A percentile compares a stretch with the other conserved stretches of the same genome.
These are phyloP conservation scores for Operophtera brumata DNA, from an alignment of 2,888 invertebrate species.

Conservation along the genomic window DNA sequence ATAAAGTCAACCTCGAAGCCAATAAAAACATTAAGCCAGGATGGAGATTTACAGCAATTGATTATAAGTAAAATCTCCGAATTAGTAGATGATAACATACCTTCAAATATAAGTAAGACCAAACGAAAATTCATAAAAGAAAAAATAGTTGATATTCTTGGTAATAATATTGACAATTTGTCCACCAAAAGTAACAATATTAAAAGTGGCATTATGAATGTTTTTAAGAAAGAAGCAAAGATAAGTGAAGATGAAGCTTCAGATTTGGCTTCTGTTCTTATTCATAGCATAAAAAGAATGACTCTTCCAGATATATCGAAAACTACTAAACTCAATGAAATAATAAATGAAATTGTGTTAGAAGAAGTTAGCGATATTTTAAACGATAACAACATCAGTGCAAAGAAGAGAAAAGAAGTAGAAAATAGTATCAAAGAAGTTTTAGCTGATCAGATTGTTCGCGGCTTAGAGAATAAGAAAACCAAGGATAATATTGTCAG, in stretches of 20 bases:
- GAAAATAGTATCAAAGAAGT: slow-evolving; percentile 26
- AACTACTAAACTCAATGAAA: background rate
- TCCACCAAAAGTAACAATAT: slow-evolving; percentile 14
- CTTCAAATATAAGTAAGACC: slow-evolving; percentile 11
- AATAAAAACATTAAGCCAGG: slow-evolving; percentile 12
- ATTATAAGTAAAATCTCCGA: slow-evolving; percentile 25
- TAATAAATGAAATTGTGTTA: slow-evolving; percentile 9
- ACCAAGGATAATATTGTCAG: slow-evolving; percentile 25
- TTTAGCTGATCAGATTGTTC: slow-evolving; percentile 31
- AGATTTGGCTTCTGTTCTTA: slow-evolving; percentile 23
- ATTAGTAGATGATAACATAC: slow-evolving; percentile 16
- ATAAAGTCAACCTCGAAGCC: slow-evolving; percentile 14
- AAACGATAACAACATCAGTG: slow-evolving; percentile 13
- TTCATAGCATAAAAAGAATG: slow-evolving; percentile 19
- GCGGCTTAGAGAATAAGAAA: slow-evolving; percentile 16
- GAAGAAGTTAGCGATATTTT: slow-evolving; percentile 28
- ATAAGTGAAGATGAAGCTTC: slow-evolving; percentile 26
- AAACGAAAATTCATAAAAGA: slow-evolving; percentile 24
- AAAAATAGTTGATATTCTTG: slow-evolving; percentile 27
- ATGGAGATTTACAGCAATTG: slow-evolving; percentile 18
- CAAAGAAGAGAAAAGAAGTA: slow-evolving; percentile 20
- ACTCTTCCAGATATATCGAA: background rate
- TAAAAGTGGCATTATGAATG: slow-evolving; percentile 22
- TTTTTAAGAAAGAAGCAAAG: slow-evolving; percentile 27
- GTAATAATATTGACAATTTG: slow-evolving; percentile 23